A percentile compares a stretch with the other conserved stretches of the same genome.
Evolutionary conservation across 2,888 invertebrate genomes (phyloP).

Genomic region (Hoplodrina ambigua): DNA sequence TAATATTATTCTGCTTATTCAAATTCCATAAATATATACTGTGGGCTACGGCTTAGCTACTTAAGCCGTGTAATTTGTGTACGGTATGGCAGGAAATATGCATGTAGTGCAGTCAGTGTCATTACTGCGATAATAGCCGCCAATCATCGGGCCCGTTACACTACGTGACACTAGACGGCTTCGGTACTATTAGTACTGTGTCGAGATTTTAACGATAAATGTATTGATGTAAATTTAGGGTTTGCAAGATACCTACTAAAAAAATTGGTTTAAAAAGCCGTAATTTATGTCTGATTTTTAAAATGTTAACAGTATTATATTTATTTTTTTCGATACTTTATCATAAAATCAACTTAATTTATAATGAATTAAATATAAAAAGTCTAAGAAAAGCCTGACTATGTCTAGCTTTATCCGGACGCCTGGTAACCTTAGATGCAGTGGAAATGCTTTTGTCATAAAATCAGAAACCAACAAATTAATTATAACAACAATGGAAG

Average conservation of each 20-base stretch:
- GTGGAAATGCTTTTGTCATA: neutral
- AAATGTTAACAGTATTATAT: no score
- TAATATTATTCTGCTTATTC: no score
- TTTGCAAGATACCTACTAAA: no score
- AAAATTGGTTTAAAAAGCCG: no score
- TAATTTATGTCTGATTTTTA: no score
- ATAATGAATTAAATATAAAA: no score
- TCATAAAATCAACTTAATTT: no score
- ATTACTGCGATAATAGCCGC: conserved; percentile 41
- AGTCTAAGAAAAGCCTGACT: no score
- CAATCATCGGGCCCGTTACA: conserved; percentile 43
- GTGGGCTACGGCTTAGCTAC: neutral
- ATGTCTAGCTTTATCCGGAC: no score
- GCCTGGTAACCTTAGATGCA: no score
- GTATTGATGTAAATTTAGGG: no score
- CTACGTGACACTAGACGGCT: conserved; percentile 38
- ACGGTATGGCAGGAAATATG: conserved; percentile 25
- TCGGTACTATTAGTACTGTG: conserved; percentile 2
- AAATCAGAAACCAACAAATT: neutral
- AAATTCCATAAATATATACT: neutral
- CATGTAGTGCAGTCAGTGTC: conserved; percentile 36
- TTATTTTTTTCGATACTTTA: no score
- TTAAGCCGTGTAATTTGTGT: conserved; percentile 32
- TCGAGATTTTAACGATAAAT: conserved; percentile 8
- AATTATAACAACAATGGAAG: neutral